Evolutionary conservation across 2,888 invertebrate genomes (phyloP), one percentile per base, ranked within the genome.

Genomic region (Boloria selene): DNA sequence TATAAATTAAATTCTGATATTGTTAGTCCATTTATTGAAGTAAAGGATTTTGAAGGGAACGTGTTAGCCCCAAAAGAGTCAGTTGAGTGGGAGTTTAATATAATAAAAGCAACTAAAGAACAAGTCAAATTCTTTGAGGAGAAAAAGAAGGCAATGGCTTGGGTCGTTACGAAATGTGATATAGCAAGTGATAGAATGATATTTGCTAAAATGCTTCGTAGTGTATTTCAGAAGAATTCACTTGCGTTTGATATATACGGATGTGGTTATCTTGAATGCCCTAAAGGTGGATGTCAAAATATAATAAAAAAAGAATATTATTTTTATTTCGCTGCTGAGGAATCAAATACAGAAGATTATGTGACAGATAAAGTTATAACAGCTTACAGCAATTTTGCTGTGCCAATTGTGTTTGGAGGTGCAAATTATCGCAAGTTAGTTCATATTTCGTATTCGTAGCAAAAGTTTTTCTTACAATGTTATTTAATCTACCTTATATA

Each of bases 341-440:
- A 73, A 0, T 79, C 78, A 65, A 59, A 78, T 1, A 72, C 82
- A 0, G 81, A 82, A 45, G 91, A 92, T 72, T 92, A 84, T 74
- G 83, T 91, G 4, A 86, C 87, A 0, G 74, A 77, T 6, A 86
- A 87, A 69, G 83, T 91, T 0, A 67, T 89, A 42, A 82, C 82
- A 44, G 90, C 92, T 0, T 87, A 92, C 71, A 89, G 94, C 74
- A 90, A 94, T 79, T 90, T 93, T 74, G 90, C 94, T 38, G 88
- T 96, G 0, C 95, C 95, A 0, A 93, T 96, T 38, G 94, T 95
- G 5, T 88, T 93, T 77, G 95, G 95, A 17, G 94, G 93, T 14
- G 93, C 93, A 49, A 93, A 95, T 83, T 95, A 95, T 81, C 79
- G 52, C 5, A 86, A 77, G 92, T 92, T 77, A 84, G 83, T 38